A percentile compares a stretch with the other conserved stretches of the same genome.
Evolutionary conservation across 2,113 vertebrate genomes (phyloP).

Genomic region (Silurus asotus): DNA sequence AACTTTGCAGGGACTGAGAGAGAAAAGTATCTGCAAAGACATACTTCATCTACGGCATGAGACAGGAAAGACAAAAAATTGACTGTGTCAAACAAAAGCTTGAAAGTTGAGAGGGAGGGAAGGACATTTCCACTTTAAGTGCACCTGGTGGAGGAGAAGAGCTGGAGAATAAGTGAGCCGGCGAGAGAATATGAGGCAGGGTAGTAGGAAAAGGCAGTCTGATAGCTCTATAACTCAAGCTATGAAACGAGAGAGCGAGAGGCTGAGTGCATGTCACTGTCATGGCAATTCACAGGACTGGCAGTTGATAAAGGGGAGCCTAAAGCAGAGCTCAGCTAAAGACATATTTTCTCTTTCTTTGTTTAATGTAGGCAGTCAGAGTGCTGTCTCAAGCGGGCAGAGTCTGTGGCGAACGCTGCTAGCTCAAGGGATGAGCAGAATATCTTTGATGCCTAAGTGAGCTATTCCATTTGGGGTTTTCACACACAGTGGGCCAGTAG

Average conservation of each 20-base stretch:
- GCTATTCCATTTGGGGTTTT: constrained; percentile 37
- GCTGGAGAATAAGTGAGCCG: constrained; percentile 36
- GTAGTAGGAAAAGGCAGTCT: constrained; percentile 45
- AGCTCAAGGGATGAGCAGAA: constrained; percentile 37
- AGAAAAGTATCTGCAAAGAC: constrained; percentile 26
- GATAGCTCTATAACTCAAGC: constrained; percentile 46
- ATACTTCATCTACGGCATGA: constrained; percentile 37
- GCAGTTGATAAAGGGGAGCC: constrained; percentile 46
- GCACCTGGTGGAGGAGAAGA: constrained; percentile 24
- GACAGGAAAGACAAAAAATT: constrained; percentile 43
- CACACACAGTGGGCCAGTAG: constrained; percentile 21
- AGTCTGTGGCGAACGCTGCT: constrained; percentile 13
- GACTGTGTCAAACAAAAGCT: constrained; percentile 37
- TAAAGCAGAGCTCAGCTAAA: constrained; percentile 46
- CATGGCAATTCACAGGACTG: constrained; percentile 45
- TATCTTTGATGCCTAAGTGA: constrained; percentile 44
- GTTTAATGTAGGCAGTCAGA: constrained; percentile 41
- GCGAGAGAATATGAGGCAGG: constrained; percentile 38
- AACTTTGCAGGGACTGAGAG: constrained; percentile 21
- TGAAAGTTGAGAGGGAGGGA: constrained; percentile 34
- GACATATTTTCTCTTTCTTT: constrained; percentile 52
- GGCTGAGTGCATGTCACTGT: constrained; percentile 47
- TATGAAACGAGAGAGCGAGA: constrained; percentile 35
- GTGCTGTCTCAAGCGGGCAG: constrained; percentile 34
- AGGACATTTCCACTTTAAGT: constrained; percentile 38